A percentile compares a stretch with the other conserved stretches of the same genome.
Conservation (phyloP, 2,888 invertebrate genomes). For the Augiades crinisus region DNA sequence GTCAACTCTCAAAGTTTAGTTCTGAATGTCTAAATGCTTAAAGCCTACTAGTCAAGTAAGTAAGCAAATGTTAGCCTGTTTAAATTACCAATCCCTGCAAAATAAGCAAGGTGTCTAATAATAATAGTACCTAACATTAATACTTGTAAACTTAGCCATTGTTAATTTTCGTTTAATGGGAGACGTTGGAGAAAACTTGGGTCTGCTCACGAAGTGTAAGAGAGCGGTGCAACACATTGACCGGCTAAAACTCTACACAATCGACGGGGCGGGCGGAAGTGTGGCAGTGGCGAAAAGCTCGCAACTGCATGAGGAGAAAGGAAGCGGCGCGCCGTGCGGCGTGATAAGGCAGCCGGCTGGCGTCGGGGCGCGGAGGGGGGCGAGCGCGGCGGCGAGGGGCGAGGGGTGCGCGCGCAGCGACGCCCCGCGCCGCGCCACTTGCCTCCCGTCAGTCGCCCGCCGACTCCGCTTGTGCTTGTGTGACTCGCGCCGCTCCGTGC, state of each 20-base stretch:
- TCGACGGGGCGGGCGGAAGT: constrained; percentile 75
- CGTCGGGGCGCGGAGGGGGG: constrained; percentile 50
- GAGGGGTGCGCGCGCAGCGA: constrained; percentile 72
- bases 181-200: background rate
- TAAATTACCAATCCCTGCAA: too few species aligned
- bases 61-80: background rate
- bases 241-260: constrained; percentile 65
- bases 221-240: constrained; percentile 61
- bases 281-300: constrained; percentile 79
- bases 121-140: too few species aligned
- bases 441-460: constrained; percentile 82
- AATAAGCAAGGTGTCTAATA: too few species aligned
- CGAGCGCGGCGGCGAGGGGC: constrained; percentile 44
- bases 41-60: too few species aligned
- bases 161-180: background rate
- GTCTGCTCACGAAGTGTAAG: constrained; percentile 30
- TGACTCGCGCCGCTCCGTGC: constrained; percentile 81
- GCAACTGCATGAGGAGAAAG: constrained; percentile 80
- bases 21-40: too few species aligned
- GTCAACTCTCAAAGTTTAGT: too few species aligned
- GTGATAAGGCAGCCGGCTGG: constrained; percentile 76
- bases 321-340: constrained; percentile 75
- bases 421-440: constrained; percentile 70
- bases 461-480: constrained; percentile 81
- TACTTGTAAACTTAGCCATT: too few species aligned